phyloP scores from a whole-genome alignment of 2,888 invertebrate species.

The Athetis lepigone region DNA sequence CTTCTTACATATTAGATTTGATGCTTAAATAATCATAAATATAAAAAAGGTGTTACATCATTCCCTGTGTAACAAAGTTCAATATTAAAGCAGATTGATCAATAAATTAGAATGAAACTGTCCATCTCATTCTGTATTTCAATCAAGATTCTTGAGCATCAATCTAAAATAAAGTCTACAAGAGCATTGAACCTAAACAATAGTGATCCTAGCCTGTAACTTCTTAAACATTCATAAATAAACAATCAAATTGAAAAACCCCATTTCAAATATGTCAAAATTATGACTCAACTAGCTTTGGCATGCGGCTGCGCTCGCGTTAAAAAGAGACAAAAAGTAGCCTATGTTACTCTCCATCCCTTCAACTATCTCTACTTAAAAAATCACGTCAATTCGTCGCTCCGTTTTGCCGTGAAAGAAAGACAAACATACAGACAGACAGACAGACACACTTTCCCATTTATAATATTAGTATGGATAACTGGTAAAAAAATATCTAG shows the following conservation, averaged over 20 bases:
- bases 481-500: not conserved
- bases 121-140: not conserved
- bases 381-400: no score
- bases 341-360: no score
- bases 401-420: no score
- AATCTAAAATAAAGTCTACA: not conserved
- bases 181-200: slow-evolving; percentile 6
- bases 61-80: not conserved
- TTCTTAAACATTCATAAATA: slow-evolving; percentile 21
- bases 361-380: no score
- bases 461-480: no score
- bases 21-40: no score
- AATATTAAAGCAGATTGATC: not conserved
- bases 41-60: no score
- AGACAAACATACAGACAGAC: no score
- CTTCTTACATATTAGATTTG: no score
- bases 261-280: slow-evolving; percentile 24
- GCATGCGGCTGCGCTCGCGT: no score
- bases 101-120: not conserved
- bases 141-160: not conserved
- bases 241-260: slow-evolving; percentile 9
- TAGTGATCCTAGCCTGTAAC: not conserved
- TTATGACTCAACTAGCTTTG: not conserved
- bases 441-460: no score
- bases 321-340: no score